Conservation (phyloP, 2,888 invertebrate genomes). For the Eristalis arbustorum region DNA sequence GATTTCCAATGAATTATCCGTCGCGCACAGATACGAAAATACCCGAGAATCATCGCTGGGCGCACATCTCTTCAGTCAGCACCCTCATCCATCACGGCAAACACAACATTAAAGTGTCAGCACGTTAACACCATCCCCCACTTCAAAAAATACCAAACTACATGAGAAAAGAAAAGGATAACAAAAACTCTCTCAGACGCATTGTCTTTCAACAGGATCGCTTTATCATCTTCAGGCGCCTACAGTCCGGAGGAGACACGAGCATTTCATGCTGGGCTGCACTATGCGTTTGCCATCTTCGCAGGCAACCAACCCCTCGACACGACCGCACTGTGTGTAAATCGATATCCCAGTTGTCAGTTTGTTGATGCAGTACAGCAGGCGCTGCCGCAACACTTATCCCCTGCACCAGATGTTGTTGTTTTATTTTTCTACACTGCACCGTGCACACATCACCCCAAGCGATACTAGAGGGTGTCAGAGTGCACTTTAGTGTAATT, state of each 20-base stretch:
- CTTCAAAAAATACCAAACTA: neutral
- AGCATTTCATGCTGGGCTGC: neutral
- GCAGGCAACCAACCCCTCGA: conserved; percentile 8
- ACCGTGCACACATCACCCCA: neutral
- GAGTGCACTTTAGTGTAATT: conserved; percentile 53
- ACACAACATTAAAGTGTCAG: conserved; percentile 34
- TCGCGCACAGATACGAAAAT: neutral
- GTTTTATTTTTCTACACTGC: neutral
- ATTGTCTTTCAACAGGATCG: conserved; percentile 48
- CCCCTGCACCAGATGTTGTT: conserved; percentile 36
- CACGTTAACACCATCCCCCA: conserved; percentile 15
- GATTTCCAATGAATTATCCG: conserved; percentile 18
- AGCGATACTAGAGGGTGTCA: conserved; percentile 35
- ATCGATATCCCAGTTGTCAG: conserved; percentile 53
- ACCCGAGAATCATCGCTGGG: neutral
- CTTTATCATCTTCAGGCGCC: conserved; percentile 39
- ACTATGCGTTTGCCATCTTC: neutral
- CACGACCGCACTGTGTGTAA: conserved; percentile 29
- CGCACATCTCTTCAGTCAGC: neutral
- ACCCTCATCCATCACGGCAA: neutral
- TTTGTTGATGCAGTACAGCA: conserved; percentile 29
- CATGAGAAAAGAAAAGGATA: conserved; percentile 16
- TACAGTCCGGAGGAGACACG: conserved; percentile 11
- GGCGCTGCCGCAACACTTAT: neutral
- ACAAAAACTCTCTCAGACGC: conserved; percentile 1